phyloP scores from a whole-genome alignment of 2,113 vertebrate genomes.

The Hippolais icterina region DNA sequence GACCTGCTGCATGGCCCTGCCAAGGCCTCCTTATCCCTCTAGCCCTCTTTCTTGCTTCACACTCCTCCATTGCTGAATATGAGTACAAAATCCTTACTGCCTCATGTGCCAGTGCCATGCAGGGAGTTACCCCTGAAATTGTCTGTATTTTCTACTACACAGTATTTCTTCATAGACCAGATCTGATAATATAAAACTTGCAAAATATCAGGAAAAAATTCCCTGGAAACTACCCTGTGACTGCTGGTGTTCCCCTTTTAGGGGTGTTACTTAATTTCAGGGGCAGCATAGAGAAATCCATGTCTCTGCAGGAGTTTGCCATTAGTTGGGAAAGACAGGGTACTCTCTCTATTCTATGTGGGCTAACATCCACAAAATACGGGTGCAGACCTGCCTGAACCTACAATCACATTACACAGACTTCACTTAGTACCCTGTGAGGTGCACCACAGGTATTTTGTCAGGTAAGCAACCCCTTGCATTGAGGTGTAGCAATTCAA shows the following conservation, averaged over 20 bases:
- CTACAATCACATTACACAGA: not conserved
- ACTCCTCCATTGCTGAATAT: not conserved
- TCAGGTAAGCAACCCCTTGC: constrained; percentile 3
- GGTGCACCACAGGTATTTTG: not conserved
- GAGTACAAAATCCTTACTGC: not conserved
- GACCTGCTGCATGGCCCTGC: not conserved
- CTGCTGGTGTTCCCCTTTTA: not conserved
- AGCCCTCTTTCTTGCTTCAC: not conserved
- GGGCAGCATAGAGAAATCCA: not conserved
- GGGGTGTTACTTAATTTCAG: not conserved
- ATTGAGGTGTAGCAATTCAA: constrained; percentile 34
- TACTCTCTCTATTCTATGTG: constrained; percentile 26
- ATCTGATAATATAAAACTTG: not conserved
- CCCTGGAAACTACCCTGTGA: not conserved
- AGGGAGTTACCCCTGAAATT: not conserved
- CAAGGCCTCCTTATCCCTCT: not conserved
- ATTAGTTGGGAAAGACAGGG: not conserved
- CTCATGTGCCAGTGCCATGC: not conserved
- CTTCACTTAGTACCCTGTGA: not conserved
- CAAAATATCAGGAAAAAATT: not conserved
- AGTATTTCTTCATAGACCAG: not conserved
- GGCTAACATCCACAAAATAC: not conserved
- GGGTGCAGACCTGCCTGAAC: not conserved
- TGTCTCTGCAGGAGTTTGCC: not conserved
- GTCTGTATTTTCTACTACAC: not conserved